Evolutionary conservation across 2,797 vertebrate genomes (phyloP), one percentile per base, ranked within the genome.

Genomic region (Poecilia picta): DNA sequence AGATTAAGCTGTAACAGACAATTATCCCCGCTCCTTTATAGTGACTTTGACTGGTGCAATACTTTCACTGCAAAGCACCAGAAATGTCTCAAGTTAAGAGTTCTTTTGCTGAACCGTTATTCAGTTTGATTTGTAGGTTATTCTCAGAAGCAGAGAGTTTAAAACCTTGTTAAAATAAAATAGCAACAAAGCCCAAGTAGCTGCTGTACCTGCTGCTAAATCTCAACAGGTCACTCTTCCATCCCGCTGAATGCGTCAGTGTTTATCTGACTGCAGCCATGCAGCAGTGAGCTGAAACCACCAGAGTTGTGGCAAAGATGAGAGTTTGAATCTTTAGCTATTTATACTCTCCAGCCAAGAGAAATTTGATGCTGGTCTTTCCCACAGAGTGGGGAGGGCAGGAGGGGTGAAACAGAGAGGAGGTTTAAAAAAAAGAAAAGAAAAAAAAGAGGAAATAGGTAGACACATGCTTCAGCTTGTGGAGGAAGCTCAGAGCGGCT

Each of bases 301-400:
- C 88, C 80, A 73, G 81, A 64, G 70, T 76, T 85, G 91, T 86
- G 82, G 86, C 85, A 70, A 83, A 78, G 85, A 91, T 66, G 88
- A 91, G 88, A 87, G 83, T 79, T 74, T 70, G 71, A 89, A 90
- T 92, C 90, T 72, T 62, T 70, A 77, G 84, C 89, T 93, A 94
- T 94, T 94, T 94, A 90, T 93, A 94, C 80, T 75, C 75, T 77
- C 43, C 1, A 49, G 80, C 76, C 83, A 83, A 86, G 89, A 90
- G 92, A 93, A 93, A 93, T 88, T 82, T 57, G 84, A 93, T 79
- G 84, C 89, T 88, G 89, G 92, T 89, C 88, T 92, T 92, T 94
- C 90, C 92, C 90, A 93, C 87, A 73, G 36, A 82, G 78, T 23
- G 74, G 85, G 85, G 83, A 88, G 77, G 81, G 84, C 72, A 36